Percentiles rank a stretch among this genome's conserved stretches.
Evolutionary conservation across 1,140 invertebrate species (phyloP).

Genomic region (Calephelis virginiensis): DNA sequence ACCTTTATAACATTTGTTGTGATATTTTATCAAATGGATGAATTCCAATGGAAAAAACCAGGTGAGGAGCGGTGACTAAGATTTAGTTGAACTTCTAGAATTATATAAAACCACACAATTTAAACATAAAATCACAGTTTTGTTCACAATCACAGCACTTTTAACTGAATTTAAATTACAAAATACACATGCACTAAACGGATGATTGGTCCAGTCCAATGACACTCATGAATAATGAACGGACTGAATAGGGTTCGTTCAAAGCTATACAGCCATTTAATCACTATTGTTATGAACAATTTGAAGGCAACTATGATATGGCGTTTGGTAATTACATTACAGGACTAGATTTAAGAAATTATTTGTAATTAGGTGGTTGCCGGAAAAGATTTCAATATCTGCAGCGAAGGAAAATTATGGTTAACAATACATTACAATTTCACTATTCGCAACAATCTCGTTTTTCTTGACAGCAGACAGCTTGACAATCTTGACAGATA

Average conservation of each 20-base stretch:
- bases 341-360: slow-evolving; percentile 20
- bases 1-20: slow-evolving; percentile 74
- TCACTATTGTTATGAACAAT: slow-evolving; percentile 27
- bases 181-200: slow-evolving; percentile 61
- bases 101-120: slow-evolving; percentile 21
- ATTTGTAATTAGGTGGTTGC: slow-evolving; percentile 9
- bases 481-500: slow-evolving; percentile 10
- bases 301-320: slow-evolving; percentile 2
- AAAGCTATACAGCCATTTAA: slow-evolving; percentile 38
- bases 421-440: slow-evolving; percentile 1
- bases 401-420: slow-evolving; percentile 2
- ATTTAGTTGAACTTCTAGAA: slow-evolving; percentile 17
- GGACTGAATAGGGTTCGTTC: slow-evolving; percentile 29
- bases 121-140: slow-evolving; percentile 33
- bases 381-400: slow-evolving; percentile 7
- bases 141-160: slow-evolving; percentile 32
- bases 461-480: neutral
- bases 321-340: neutral
- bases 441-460: slow-evolving; percentile 10
- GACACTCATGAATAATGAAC: slow-evolving; percentile 45
- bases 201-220: slow-evolving; percentile 63
- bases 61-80: slow-evolving; percentile 6
- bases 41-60: slow-evolving; percentile 21
- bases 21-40: slow-evolving; percentile 44
- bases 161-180: slow-evolving; percentile 39